phyloP scores from a whole-genome alignment of 1,140 invertebrate genomes.

The Eupristina koningsbergeri region DNA sequence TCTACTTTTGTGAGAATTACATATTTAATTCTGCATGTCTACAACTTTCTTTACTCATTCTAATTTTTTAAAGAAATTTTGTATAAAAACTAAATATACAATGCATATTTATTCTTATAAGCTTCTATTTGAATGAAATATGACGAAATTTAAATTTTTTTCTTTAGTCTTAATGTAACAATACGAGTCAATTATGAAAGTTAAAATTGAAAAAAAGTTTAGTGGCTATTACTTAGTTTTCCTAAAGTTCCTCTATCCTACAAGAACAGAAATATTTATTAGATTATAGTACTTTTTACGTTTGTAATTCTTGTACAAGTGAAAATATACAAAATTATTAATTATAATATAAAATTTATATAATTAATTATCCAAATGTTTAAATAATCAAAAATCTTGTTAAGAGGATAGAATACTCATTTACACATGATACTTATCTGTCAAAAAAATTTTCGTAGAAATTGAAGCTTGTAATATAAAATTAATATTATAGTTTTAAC shows the following conservation, averaged over 20 bases:
- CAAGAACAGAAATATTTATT: neutral
- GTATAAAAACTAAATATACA: neutral
- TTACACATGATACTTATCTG: too few relatives aligned
- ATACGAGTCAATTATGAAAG: neutral
- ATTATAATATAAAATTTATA: neutral
- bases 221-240: neutral
- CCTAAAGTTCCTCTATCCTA: neutral
- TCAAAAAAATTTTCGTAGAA: too few relatives aligned
- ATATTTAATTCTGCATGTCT: neutral
- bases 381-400: conserved; percentile 21
- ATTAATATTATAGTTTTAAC: too few relatives aligned
- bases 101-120: neutral
- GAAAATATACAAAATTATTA: neutral
- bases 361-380: conserved; percentile 21
- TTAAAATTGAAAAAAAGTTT: neutral
- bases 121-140: neutral
- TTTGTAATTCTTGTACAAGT: neutral
- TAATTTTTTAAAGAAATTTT: neutral
- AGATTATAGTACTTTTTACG: neutral
- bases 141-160: neutral
- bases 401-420: neutral
- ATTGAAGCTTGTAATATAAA: too few relatives aligned
- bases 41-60: neutral
- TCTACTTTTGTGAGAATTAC: neutral
- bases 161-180: neutral